A percentile compares a stretch with the other conserved stretches of the same genome.
Evolutionary conservation across 2,797 vertebrate species (phyloP).

Genomic region (Cottoperca gobio): DNA sequence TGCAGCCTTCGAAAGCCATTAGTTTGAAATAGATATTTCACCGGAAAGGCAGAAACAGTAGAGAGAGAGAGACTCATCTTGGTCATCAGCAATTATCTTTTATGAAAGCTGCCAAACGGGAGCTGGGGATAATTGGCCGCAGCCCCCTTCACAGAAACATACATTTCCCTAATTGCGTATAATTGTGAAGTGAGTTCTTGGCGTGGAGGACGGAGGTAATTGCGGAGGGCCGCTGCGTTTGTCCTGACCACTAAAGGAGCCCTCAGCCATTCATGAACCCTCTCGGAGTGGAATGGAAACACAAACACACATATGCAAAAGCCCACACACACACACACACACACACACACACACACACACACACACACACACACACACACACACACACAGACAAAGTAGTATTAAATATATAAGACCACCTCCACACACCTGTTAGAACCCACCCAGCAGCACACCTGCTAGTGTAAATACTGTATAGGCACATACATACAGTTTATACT

Average conservation of each 20-base stretch:
- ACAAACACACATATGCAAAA: slow-evolving; percentile 46
- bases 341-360: not conserved
- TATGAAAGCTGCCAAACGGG: slow-evolving; percentile 83
- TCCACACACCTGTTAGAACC: slow-evolving; percentile 13
- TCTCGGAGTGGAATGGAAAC: slow-evolving; percentile 48
- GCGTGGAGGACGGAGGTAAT: slow-evolving; percentile 81
- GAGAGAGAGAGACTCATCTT: slow-evolving; percentile 65
- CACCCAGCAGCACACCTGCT: slow-evolving; percentile 4
- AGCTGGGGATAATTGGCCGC: slow-evolving; percentile 80
- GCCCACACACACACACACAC: slow-evolving; percentile 1
- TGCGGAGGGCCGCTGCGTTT: slow-evolving; percentile 76
- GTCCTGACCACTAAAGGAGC: slow-evolving; percentile 76
- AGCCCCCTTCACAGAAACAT: slow-evolving; percentile 79
- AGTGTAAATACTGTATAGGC: not conserved
- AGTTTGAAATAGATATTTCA: slow-evolving; percentile 74
- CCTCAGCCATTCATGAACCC: slow-evolving; percentile 79
- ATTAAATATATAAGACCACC: slow-evolving; percentile 32
- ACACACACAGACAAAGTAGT: not conserved
- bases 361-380: slow-evolving; percentile 43
- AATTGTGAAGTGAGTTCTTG: slow-evolving; percentile 85
- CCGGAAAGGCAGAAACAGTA: slow-evolving; percentile 46
- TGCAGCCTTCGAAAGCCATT: slow-evolving; percentile 65
- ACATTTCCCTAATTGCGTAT: slow-evolving; percentile 86
- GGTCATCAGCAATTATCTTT: slow-evolving; percentile 84
- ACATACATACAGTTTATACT: too few relatives aligned